A percentile compares a stretch with the other conserved stretches of the same genome.
These are phyloP conservation scores for Salvator merianae DNA, from an alignment of 2,113 vertebrate genomes.

Conservation along the genomic window DNA sequence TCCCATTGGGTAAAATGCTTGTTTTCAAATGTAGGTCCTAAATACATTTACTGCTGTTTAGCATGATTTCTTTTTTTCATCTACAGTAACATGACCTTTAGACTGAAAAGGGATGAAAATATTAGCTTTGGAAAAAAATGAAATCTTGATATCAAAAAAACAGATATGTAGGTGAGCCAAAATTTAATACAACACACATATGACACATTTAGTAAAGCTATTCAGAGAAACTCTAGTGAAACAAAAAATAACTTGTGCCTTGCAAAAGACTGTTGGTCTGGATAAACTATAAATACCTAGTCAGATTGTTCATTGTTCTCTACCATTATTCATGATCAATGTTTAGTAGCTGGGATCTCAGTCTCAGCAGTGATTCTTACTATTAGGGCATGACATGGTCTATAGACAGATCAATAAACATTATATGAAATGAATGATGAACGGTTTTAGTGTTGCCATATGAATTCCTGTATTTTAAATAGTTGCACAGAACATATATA, in stretches of 20 bases:
- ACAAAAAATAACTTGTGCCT: neutral
- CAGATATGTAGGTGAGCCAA: neutral
- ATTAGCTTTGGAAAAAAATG: conserved; percentile 19
- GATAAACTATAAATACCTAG: neutral
- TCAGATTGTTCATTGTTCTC: conserved; percentile 28
- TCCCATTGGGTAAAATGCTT: conserved; percentile 18
- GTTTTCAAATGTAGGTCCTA: conserved; percentile 25
- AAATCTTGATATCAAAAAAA: too few relatives aligned
- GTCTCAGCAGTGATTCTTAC: too few relatives aligned
- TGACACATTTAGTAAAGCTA: neutral
- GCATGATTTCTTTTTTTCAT: conserved; percentile 29
- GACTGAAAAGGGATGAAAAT: conserved; percentile 30
- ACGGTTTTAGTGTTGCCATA: too few relatives aligned
- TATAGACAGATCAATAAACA: too few relatives aligned
- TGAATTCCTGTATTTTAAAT: too few relatives aligned
- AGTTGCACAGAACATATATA: too few relatives aligned
- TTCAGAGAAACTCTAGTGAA: neutral
- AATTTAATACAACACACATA: neutral
- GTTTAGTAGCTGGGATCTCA: too few relatives aligned
- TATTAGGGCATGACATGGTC: too few relatives aligned
- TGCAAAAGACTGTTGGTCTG: neutral
- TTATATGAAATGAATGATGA: too few relatives aligned
- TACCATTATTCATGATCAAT: conserved; percentile 12
- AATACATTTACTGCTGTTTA: conserved; percentile 21
- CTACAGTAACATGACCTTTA: conserved; percentile 15